phyloP scores from a whole-genome alignment of 2,888 invertebrate genomes.

The Lumbricus terrestris region DNA sequence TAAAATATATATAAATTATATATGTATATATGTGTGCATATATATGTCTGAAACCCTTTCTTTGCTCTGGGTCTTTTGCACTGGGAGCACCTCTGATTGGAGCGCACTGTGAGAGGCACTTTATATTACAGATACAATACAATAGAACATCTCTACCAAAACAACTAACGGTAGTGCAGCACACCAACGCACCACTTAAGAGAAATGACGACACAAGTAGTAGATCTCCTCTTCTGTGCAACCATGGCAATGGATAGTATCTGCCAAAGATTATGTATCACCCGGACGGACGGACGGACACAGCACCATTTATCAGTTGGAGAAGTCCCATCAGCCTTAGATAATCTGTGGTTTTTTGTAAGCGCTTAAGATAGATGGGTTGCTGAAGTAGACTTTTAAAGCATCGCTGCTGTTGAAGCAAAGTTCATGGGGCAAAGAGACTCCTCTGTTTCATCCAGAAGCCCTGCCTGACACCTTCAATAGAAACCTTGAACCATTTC shows the following conservation, averaged over 20 bases:
- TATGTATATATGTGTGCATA: no score
- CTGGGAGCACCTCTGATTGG: no score
- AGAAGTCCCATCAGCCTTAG: not conserved
- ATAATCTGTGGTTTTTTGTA: not conserved
- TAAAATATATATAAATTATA: no score
- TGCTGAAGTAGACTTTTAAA: not conserved
- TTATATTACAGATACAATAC: no score
- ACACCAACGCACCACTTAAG: not conserved
- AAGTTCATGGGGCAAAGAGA: not conserved
- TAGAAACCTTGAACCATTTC: not conserved
- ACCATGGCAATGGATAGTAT: not conserved
- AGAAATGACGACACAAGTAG: not conserved
- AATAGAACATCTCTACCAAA: not conserved
- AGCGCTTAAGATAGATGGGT: not conserved
- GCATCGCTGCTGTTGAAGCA: not conserved
- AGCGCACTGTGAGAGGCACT: no score
- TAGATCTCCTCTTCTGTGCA: not conserved
- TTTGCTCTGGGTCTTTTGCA: no score
- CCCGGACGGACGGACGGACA: not conserved
- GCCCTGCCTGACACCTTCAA: not conserved
- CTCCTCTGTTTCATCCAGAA: not conserved
- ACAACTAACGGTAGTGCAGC: not conserved
- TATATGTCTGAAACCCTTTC: no score
- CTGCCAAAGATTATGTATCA: not conserved
- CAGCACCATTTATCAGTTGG: not conserved